These are phyloP conservation scores for Eustalomyia histrio DNA, from an alignment of 2,888 invertebrate genomes.

Conservation along the genomic window DNA sequence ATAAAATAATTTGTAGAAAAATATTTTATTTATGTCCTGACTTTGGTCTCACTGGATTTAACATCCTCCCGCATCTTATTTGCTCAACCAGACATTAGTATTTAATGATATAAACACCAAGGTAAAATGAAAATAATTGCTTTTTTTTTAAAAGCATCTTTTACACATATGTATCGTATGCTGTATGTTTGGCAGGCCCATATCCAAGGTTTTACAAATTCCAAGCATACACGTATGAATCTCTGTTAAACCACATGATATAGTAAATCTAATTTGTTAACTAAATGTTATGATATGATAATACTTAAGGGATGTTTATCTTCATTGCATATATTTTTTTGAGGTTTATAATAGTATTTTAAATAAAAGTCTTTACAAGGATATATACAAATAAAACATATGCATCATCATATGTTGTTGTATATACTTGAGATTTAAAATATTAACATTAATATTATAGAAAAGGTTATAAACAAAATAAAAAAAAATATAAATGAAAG, in stretches of 20 bases:
- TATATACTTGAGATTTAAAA: conserved; percentile 22
- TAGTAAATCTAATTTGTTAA: conserved; percentile 54
- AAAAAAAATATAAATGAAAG: neutral
- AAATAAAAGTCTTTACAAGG: conserved; percentile 8
- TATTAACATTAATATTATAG: conserved; percentile 17
- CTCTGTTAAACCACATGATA: conserved; percentile 32
- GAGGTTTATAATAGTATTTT: conserved; percentile 39
- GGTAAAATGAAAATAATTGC: conserved; percentile 45
- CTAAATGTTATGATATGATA: conserved; percentile 37
- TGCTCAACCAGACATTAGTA: neutral
- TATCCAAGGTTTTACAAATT: neutral
- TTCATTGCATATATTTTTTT: conserved; percentile 21
- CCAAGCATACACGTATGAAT: neutral
- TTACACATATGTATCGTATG: neutral
- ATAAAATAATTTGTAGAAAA: conserved; percentile 29
- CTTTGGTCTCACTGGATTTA: conserved; percentile 16
- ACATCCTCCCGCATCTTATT: neutral
- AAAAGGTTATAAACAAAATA: conserved; percentile 41
- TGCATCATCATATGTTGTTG: neutral
- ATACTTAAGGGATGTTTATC: conserved; percentile 47
- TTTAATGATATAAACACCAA: conserved; percentile 53
- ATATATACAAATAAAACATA: neutral
- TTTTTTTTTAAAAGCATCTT: conserved; percentile 9
- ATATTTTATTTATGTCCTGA: conserved; percentile 4
- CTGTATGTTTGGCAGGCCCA: neutral